Evolutionary conservation across 2,113 vertebrate species (phyloP).

Genomic region (Anhinga rufa): DNA sequence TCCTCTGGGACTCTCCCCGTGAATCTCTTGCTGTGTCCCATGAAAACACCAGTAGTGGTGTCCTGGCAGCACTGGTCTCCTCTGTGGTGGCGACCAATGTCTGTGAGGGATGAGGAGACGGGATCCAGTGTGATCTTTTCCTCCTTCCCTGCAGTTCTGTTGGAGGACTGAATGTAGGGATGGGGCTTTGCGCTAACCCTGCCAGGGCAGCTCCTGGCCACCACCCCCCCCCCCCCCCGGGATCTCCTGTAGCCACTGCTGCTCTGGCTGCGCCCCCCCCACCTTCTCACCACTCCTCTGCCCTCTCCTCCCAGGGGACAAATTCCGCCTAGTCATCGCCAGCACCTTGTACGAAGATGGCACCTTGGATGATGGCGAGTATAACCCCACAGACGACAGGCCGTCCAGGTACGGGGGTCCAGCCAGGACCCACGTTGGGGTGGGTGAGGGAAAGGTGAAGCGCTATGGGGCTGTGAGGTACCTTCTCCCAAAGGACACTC

Average conservation of each 20-base stretch:
- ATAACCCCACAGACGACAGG: constrained; percentile 94
- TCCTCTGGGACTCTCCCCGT: rapidly evolving
- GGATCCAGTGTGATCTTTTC: neutral
- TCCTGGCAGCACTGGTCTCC: neutral
- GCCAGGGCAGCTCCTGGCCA: neutral
- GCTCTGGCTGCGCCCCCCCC: too few species aligned
- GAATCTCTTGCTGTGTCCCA: neutral
- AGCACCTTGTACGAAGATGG: constrained; percentile 97
- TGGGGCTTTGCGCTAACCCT: neutral
- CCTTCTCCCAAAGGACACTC: neutral
- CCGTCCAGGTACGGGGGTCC: constrained; percentile 80
- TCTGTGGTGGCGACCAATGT: rapidly evolving
- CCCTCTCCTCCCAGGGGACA: constrained; percentile 80
- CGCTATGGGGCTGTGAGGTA: neutral
- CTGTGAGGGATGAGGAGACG: neutral
- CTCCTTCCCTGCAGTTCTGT: rapidly evolving
- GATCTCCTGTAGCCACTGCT: neutral
- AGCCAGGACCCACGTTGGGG: rapidly evolving
- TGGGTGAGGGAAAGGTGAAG: neutral
- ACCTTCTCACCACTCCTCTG: neutral
- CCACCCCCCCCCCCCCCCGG: too few species aligned
- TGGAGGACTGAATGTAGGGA: neutral
- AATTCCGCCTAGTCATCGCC: constrained; percentile 94
- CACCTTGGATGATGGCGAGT: constrained; percentile 92
- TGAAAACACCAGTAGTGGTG: neutral